phyloP scores from a whole-genome alignment of 2,888 invertebrate genomes.

The Polydrusus tereticollis region DNA sequence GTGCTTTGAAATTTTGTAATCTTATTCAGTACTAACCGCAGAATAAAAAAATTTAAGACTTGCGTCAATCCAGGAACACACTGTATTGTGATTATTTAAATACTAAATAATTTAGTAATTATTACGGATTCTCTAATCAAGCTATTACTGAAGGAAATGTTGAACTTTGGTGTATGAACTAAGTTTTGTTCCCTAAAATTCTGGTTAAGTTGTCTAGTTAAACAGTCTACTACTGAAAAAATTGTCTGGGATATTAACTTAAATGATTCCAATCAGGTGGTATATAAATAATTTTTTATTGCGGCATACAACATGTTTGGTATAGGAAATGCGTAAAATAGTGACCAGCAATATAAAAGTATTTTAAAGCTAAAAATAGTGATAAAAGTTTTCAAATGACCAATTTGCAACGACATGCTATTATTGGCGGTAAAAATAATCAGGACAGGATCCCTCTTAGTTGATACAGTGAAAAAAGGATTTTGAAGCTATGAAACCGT shows the following conservation, averaged over 20 bases:
- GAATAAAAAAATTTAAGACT: too few species aligned
- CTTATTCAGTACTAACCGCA: too few species aligned
- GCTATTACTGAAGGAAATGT: neutral
- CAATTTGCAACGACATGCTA: neutral
- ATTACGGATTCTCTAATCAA: neutral
- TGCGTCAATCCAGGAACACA: too few species aligned
- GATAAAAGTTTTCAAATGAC: constrained; percentile 5
- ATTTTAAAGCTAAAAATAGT: neutral
- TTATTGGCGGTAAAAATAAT: neutral
- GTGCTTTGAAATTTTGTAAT: too few species aligned
- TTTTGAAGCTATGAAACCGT: neutral
- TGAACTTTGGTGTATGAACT: neutral
- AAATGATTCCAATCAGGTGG: too few species aligned
- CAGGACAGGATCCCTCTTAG: neutral
- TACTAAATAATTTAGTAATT: too few species aligned
- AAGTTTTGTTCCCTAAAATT: too few species aligned
- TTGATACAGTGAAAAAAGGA: neutral
- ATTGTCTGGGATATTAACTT: too few species aligned
- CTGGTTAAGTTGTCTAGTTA: too few species aligned
- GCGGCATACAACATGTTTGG: neutral
- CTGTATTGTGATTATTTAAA: neutral
- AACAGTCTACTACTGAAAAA: too few species aligned
- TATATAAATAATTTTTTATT: neutral
- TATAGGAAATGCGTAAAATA: constrained; percentile 1
- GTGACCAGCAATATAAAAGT: neutral